Conservation (phyloP, 2,113 vertebrate species). For the Tiliqua scincoides region DNA sequence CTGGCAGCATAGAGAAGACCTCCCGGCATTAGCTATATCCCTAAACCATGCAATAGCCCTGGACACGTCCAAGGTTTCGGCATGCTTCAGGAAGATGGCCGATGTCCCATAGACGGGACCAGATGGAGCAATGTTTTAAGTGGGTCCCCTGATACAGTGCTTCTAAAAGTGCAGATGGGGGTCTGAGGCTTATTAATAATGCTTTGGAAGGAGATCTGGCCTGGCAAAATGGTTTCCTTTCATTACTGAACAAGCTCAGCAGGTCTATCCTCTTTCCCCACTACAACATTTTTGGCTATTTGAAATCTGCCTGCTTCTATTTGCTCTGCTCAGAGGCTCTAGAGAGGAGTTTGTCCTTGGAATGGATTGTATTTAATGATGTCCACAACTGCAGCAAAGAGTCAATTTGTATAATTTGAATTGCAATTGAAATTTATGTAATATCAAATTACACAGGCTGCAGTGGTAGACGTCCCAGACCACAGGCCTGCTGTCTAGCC, state of each 20-base stretch:
- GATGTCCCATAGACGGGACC: conserved; percentile 9
- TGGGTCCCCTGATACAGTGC: neutral
- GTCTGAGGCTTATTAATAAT: conserved; percentile 16
- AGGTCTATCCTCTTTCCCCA: conserved; percentile 4
- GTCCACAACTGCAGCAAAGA: conserved; percentile 24
- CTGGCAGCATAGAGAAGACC: neutral
- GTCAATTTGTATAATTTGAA: conserved; percentile 13
- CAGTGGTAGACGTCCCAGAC: neutral
- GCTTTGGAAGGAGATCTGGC: conserved; percentile 13
- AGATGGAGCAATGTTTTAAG: conserved; percentile 10
- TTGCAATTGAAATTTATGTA: conserved; percentile 24
- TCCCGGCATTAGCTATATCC: neutral
- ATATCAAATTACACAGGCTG: conserved; percentile 21
- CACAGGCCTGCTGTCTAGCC: conserved; percentile 3
- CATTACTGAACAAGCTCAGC: neutral
- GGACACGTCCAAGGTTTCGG: conserved; percentile 11
- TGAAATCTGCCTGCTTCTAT: conserved; percentile 3
- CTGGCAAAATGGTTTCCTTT: conserved; percentile 10
- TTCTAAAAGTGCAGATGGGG: conserved; percentile 29
- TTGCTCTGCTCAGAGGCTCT: conserved; percentile 18
- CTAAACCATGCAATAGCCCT: neutral
- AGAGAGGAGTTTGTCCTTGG: conserved; percentile 8
- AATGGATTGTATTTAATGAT: conserved; percentile 28
- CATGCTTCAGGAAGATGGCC: conserved; percentile 9
- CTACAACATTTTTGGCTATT: neutral